These are phyloP conservation scores for Sternarchorhynchus goeldii DNA, from an alignment of 2,797 vertebrate genomes.

Conservation along the genomic window DNA sequence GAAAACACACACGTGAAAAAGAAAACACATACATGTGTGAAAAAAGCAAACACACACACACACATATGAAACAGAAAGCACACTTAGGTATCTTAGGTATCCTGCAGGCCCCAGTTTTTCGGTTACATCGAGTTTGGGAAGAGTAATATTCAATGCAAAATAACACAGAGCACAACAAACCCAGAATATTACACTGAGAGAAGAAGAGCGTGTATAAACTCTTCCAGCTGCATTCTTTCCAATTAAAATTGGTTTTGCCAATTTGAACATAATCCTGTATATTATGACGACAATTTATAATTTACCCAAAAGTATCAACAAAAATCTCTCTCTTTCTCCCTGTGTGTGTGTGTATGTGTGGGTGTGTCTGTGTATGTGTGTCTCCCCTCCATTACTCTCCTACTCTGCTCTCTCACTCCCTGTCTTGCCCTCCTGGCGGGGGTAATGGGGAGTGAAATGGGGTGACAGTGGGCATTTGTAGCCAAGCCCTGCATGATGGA, in stretches of 20 bases:
- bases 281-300: neutral
- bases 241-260: constrained; percentile 3
- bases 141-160: no score
- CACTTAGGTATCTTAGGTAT: neutral
- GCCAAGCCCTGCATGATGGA: constrained; percentile 54
- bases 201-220: no score
- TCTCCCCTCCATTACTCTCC: constrained; percentile 55
- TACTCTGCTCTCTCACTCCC: constrained; percentile 43
- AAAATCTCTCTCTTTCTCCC: neutral
- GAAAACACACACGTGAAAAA: neutral
- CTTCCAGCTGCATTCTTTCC: neutral
- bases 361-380: constrained; percentile 33
- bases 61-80: neutral
- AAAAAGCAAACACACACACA: constrained; percentile 8
- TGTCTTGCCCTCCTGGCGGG: constrained; percentile 48
- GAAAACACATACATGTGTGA: neutral
- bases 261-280: neutral
- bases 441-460: constrained; percentile 77
- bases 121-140: no score
- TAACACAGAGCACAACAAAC: no score
- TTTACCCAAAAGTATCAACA: neutral
- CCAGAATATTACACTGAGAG: no score
- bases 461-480: constrained; percentile 64
- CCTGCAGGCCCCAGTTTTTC: no score
- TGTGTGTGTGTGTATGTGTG: constrained; percentile 15